These are phyloP conservation scores for Eudorcas thomsonii DNA, from an alignment of 2,113 vertebrate genomes.

Conservation along the genomic window DNA sequence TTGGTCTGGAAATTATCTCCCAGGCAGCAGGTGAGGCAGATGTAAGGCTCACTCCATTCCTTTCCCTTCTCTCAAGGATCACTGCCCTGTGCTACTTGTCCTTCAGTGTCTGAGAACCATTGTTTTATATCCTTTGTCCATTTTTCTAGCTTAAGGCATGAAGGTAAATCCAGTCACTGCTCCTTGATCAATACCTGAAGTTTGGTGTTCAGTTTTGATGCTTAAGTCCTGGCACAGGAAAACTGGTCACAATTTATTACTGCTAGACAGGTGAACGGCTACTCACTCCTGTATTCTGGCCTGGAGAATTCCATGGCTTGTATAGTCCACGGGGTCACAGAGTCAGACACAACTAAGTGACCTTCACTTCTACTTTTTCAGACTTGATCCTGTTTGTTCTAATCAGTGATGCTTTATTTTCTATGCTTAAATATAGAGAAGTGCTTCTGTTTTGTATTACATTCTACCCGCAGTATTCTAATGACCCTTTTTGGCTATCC, in stretches of 20 bases:
- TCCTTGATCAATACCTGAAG: neutral
- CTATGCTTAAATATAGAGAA: neutral
- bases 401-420: conserved; percentile 11
- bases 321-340: neutral
- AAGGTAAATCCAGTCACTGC: neutral
- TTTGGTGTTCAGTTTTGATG: neutral
- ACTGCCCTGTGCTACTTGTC: neutral
- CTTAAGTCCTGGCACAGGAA: neutral
- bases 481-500: neutral
- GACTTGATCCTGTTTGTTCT: neutral
- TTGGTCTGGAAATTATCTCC: neutral
- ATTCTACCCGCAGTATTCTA: neutral
- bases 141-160: neutral
- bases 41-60: neutral
- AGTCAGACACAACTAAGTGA: neutral
- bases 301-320: neutral
- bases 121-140: neutral
- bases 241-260: neutral
- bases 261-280: neutral
- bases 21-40: neutral
- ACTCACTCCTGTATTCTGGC: neutral
- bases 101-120: neutral
- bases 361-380: neutral
- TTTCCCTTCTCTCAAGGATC: neutral
- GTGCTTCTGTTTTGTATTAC: neutral